phyloP scores from a whole-genome alignment of 2,113 vertebrate genomes.

The Misgurnus anguillicaudatus region DNA sequence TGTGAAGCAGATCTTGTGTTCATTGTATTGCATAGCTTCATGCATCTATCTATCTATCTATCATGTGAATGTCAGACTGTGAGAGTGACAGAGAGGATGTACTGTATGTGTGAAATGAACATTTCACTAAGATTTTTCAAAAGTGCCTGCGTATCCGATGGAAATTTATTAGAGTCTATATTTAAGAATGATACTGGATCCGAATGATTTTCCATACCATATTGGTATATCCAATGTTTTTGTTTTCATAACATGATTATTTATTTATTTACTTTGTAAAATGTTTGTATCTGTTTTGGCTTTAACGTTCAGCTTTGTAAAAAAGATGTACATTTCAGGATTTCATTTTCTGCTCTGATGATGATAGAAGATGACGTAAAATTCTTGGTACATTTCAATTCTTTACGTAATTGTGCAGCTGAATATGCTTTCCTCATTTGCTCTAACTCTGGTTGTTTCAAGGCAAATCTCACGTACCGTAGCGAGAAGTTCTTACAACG shows the following conservation, averaged over 20 bases:
- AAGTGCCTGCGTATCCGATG: constrained; percentile 78
- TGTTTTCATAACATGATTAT: constrained; percentile 73
- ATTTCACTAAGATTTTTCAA: constrained; percentile 72
- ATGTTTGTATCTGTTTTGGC: constrained; percentile 74
- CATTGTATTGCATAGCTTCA: constrained; percentile 35
- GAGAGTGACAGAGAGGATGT: constrained; percentile 45
- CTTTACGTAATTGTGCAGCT: constrained; percentile 39
- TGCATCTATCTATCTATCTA: constrained; percentile 39
- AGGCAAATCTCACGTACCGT: neutral
- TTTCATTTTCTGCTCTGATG: constrained; percentile 63
- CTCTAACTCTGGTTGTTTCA: neutral
- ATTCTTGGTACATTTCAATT: constrained; percentile 59
- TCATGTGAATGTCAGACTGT: constrained; percentile 39
- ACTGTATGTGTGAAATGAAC: constrained; percentile 61
- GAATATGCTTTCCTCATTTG: neutral
- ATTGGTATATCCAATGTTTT: constrained; percentile 81
- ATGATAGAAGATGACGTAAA: constrained; percentile 53
- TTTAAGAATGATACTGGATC: constrained; percentile 77
- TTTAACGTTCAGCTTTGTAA: constrained; percentile 68
- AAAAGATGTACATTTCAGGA: constrained; percentile 60
- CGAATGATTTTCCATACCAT: constrained; percentile 82
- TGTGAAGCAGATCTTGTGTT: constrained; percentile 35
- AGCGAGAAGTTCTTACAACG: constrained; percentile 31
- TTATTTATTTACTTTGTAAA: constrained; percentile 76
- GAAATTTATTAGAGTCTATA: constrained; percentile 76